Evolutionary conservation across 2,113 vertebrate genomes (phyloP).

Genomic region (Dendrocopos noguchii): DNA sequence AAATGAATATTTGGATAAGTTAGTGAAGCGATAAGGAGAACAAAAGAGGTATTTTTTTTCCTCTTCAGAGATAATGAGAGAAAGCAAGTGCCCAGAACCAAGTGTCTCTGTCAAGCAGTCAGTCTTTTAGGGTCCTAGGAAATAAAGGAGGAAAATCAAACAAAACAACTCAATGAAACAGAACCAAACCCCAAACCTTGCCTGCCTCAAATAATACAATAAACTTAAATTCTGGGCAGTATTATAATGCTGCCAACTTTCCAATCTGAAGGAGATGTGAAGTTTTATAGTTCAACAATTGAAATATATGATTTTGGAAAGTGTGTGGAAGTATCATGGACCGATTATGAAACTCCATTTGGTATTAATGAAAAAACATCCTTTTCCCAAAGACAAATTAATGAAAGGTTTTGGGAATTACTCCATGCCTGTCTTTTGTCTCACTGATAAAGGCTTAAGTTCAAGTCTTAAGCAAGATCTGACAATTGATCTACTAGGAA

Average conservation of each 20-base stretch:
- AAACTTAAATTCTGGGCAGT: neutral
- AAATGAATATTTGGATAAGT: conserved; percentile 70
- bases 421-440: neutral
- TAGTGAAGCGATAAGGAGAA: conserved; percentile 54
- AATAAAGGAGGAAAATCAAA: conserved; percentile 46
- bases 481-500: neutral
- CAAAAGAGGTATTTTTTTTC: conserved; percentile 40
- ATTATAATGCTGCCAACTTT: neutral
- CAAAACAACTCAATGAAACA: conserved; percentile 21
- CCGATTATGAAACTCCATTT: neutral
- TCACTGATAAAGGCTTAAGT: neutral
- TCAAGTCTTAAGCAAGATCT: neutral
- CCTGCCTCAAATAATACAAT: neutral
- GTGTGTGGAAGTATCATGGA: neutral
- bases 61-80: conserved; percentile 57
- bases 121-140: conserved; percentile 31
- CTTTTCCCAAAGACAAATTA: neutral
- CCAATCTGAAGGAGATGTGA: neutral
- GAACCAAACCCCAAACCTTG: neutral
- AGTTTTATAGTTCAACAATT: neutral
- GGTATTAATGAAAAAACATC: neutral
- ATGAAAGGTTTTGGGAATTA: neutral
- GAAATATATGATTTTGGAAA: neutral
- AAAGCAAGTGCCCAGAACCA: conserved; percentile 60
- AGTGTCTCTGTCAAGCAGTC: conserved; percentile 37